Evolutionary conservation across 2,888 invertebrate species (phyloP).

Genomic region (Cheilosia vernalis): DNA sequence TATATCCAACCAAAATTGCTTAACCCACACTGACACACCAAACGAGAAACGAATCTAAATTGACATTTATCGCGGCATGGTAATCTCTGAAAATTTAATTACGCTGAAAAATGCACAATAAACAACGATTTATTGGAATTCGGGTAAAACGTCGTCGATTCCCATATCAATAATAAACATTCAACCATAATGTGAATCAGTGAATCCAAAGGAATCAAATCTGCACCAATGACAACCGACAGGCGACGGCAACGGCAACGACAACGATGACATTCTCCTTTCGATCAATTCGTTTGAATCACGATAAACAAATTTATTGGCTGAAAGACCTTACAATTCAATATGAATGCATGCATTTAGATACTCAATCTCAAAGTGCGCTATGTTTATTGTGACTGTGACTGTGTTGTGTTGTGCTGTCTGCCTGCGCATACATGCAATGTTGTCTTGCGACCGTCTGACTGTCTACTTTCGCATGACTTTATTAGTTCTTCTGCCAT

Average conservation of each 20-base stretch:
- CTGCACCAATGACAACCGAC: conserved; percentile 49
- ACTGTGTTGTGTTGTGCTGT: neutral
- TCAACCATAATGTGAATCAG: conserved; percentile 35
- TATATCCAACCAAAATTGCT: neutral
- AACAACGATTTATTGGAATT: conserved; percentile 71
- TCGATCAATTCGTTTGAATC: conserved; percentile 51
- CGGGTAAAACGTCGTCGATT: conserved; percentile 44
- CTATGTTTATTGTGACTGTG: conserved; percentile 50
- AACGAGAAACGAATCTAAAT: conserved; percentile 7
- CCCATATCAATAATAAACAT: conserved; percentile 63
- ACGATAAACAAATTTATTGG: conserved; percentile 61
- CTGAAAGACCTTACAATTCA: conserved; percentile 58
- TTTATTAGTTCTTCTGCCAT: conserved; percentile 62
- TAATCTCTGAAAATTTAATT: conserved; percentile 66
- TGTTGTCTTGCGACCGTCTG: conserved; percentile 52
- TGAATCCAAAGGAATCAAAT: conserved; percentile 46
- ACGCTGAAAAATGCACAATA: conserved; percentile 68
- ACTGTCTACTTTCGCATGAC: conserved; percentile 60
- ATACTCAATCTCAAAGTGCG: conserved; percentile 34
- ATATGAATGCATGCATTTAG: conserved; percentile 57
- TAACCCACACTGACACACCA: neutral
- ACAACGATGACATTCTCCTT: conserved; percentile 26
- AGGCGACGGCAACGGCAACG: conserved; percentile 19
- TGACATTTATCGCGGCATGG: conserved; percentile 39
- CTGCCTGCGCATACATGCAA: conserved; percentile 45